Evolutionary conservation across 2,888 invertebrate species (phyloP).

Genomic region (Candidula unifasciata): DNA sequence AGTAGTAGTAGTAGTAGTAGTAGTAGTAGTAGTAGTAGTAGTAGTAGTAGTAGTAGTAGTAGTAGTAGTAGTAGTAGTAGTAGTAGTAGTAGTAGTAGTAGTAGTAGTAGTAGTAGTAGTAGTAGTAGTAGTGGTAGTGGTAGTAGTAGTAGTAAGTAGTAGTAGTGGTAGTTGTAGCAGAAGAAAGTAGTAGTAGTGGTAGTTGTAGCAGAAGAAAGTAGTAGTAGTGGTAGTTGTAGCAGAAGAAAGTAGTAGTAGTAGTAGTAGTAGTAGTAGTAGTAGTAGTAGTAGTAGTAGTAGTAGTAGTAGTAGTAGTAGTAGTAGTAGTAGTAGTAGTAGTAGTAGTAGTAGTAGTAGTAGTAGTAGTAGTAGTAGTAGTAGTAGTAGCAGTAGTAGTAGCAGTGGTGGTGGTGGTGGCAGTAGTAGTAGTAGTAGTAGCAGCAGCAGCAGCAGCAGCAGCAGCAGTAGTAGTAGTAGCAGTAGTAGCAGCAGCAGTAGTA

Average conservation of each 20-base stretch:
- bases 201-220: not conserved
- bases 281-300: conserved; percentile 2
- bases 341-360: not conserved
- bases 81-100: not conserved
- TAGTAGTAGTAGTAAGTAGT: not conserved
- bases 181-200: not conserved
- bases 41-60: not conserved
- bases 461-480: too few species aligned
- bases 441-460: too few species aligned
- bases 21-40: conserved; percentile 4
- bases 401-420: not conserved
- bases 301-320: not conserved
- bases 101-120: not conserved
- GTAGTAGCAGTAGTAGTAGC: not conserved
- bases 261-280: not conserved
- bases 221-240: not conserved
- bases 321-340: not conserved
- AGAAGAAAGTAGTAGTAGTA: not conserved
- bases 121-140: not conserved
- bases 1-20: conserved; percentile 1
- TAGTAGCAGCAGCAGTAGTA: too few species aligned
- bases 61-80: not conserved
- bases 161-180: not conserved
- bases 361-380: not conserved
- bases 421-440: not conserved